Base-by-base conservation (phyloP, 1,140 invertebrate species). In the Procambarus clarkii region DNA sequence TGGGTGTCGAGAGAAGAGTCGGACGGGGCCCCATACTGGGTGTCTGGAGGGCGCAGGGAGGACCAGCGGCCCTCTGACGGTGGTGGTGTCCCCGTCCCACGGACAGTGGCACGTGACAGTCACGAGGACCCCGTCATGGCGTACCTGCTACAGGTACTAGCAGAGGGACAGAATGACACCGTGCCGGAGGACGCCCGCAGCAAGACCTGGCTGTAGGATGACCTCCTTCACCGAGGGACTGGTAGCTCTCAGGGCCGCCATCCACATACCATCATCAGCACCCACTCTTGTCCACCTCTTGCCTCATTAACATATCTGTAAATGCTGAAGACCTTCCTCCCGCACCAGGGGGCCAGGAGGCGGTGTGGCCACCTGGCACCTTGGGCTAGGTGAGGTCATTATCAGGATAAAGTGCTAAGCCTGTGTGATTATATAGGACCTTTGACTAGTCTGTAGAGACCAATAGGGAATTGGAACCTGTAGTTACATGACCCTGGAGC, bases 1-100 rank as follows among this genome's bases (percentile, higher is more conserved):
- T 89, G 87, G 87, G 64, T 74, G 13, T 64, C 78, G 0, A 45
- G 87, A 24, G 87, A 79, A 24, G 83, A 89, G 80, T 83, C 82
- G 34, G 86, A 82, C 0, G 50, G 5, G 13, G 71, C 64, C 5
- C 87, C 79, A 18, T 81, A 76, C 46, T 89, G 79, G 64, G 15
- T 50, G 60, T 64, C 60, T 18, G 13, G 18, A 21, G 13, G 60
- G 18, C 0, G 60, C 18, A 50, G 60, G 24, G 7, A 15, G 86
- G 48, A n/a, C 18, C 21, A 3, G 54, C 21, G n/a, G 54, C n/a
- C 15, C 24, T 74, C 44, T 80, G 50, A 34, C 34, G 34, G 34
- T 34, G 34, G 34, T 34, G 34, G 34, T 34, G 34, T 34, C 44
- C 18, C 76, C 5, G 15, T 18, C 18, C 71, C 21, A 45, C 9